phyloP scores from a whole-genome alignment of 2,113 vertebrate genomes.

The Protobothrops mucrosquamatus region DNA sequence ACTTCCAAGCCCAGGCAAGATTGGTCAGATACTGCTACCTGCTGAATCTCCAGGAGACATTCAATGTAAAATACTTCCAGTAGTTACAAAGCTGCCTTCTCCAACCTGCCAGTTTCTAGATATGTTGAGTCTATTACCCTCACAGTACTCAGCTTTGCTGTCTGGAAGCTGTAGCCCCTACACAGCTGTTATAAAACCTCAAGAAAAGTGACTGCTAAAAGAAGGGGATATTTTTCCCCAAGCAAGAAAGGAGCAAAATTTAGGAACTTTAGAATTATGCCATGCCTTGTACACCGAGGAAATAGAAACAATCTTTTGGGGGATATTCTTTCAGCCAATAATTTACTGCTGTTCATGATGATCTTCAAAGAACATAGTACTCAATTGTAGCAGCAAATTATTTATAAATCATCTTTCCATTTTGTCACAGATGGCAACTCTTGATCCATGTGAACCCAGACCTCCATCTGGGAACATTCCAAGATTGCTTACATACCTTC shows the following conservation, averaged over 20 bases:
- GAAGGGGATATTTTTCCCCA: background rate
- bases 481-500: constrained; percentile 73
- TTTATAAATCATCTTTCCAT: background rate
- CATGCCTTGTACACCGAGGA: background rate
- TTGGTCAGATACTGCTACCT: background rate
- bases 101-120: background rate
- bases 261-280: background rate
- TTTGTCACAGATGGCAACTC: background rate
- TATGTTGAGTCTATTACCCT: background rate
- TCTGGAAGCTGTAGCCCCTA: background rate
- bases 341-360: background rate
- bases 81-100: background rate
- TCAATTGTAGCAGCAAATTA: background rate
- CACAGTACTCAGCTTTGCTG: background rate
- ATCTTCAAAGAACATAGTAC: background rate
- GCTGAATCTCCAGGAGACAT: background rate
- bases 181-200: background rate
- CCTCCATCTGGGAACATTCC: background rate
- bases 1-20: background rate
- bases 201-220: background rate
- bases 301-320: background rate
- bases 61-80: background rate
- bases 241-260: background rate
- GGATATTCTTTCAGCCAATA: background rate
- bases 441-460: background rate